Conservation (phyloP, 2,888 invertebrate genomes). For the Pristionchus fissidentatus region DNA sequence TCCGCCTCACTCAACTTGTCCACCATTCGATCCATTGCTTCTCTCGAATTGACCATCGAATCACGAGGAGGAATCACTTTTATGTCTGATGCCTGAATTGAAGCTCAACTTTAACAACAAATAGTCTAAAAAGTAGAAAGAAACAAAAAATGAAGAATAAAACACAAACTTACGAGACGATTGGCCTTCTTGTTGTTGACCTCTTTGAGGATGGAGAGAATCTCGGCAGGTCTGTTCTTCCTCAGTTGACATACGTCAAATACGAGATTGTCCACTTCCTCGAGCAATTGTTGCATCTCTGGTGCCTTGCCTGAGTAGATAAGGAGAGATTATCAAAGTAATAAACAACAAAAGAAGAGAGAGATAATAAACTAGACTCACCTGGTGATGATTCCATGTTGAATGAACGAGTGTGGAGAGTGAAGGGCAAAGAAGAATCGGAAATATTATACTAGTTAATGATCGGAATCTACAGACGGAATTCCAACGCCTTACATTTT, state of each 20-base stretch:
- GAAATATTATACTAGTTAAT: too few relatives aligned
- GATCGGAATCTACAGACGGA: too few relatives aligned
- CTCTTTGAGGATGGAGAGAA: conserved; percentile 13
- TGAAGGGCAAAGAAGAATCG: neutral
- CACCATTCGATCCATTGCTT: neutral
- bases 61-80: neutral
- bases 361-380: neutral
- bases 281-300: neutral
- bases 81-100: neutral
- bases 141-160: neutral
- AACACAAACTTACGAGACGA: neutral
- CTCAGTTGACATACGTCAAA: neutral
- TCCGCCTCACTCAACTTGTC: neutral
- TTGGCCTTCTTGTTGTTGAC: conserved; percentile 4
- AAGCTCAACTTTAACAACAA: neutral
- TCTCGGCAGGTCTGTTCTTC: conserved; percentile 19
- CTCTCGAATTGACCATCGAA: neutral
- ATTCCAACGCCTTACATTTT: neutral
- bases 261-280: conserved; percentile 1
- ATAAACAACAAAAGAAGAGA: neutral
- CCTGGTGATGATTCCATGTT: neutral
- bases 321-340: neutral
- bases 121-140: neutral
- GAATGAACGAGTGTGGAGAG: neutral
- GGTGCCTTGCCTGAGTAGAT: neutral